These are phyloP conservation scores for Gastrophysa polygoni DNA, from an alignment of 2,888 invertebrate species.

Conservation along the genomic window DNA sequence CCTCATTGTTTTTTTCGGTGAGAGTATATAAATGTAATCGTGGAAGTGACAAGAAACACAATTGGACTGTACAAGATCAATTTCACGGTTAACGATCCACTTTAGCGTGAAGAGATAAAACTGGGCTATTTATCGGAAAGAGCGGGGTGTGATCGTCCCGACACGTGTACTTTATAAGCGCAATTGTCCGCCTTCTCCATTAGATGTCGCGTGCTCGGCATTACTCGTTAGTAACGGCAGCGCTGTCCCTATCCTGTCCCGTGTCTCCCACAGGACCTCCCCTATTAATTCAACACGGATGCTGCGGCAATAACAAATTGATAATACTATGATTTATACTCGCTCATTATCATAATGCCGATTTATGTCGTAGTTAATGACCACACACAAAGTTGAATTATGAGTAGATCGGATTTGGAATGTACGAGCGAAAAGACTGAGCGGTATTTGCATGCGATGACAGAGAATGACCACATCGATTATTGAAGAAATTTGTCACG, in stretches of 20 bases:
- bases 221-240: conserved; percentile 34
- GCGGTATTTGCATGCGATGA: background rate
- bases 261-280: conserved; percentile 31
- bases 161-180: conserved; percentile 33
- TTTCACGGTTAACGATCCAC: conserved; percentile 34
- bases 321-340: conserved; percentile 36
- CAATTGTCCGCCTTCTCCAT: conserved; percentile 34
- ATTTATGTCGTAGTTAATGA: conserved; percentile 34
- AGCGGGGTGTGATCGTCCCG: conserved; percentile 26
- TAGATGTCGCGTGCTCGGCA: conserved; percentile 34
- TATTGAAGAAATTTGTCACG: too few relatives aligned
- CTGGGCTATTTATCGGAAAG: conserved; percentile 28
- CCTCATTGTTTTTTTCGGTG: too few relatives aligned
- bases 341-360: conserved; percentile 35
- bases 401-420: conserved; percentile 3
- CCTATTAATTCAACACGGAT: conserved; percentile 34
- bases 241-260: conserved; percentile 24
- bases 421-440: background rate
- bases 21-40: too few relatives aligned
- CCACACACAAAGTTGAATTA: conserved; percentile 32
- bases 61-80: conserved; percentile 11
- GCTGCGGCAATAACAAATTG: conserved; percentile 35
- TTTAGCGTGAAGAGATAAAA: conserved; percentile 33
- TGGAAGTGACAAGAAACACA: background rate
- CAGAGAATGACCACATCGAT: background rate